A percentile compares a stretch with the other conserved stretches of the same genome.
These are phyloP conservation scores for Rostratula benghalensis DNA, from an alignment of 2,113 vertebrate genomes.

Conservation along the genomic window DNA sequence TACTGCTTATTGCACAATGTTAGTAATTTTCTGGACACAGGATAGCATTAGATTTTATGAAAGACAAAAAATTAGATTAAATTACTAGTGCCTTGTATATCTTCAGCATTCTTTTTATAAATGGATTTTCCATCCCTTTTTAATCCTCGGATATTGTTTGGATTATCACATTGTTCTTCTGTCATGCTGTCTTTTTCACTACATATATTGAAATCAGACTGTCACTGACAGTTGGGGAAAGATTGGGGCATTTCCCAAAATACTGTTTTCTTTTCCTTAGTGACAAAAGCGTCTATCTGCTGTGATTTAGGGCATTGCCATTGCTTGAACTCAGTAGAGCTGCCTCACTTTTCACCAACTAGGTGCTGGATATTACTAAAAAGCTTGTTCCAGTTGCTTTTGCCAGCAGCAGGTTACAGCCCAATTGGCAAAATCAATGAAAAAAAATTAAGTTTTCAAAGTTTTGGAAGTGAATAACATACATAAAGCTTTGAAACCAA, in stretches of 20 bases:
- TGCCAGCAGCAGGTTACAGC: background rate
- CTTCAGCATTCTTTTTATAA: conserved; percentile 51
- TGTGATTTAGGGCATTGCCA: background rate
- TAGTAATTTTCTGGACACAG: conserved; percentile 5
- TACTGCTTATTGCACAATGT: conserved; percentile 28
- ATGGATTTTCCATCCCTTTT: conserved; percentile 49
- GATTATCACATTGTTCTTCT: conserved; percentile 22
- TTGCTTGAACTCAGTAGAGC: background rate
- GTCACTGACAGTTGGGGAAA: background rate
- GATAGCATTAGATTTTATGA: conserved; percentile 20
- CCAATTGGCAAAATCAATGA: background rate
- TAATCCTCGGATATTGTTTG: conserved; percentile 14
- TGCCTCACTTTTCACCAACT: background rate
- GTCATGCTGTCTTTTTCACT: background rate
- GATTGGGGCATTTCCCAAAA: background rate
- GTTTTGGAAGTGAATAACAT: background rate
- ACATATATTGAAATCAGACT: conserved; percentile 1
- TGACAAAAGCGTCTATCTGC: background rate
- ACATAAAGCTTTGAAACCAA: background rate
- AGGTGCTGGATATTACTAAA: background rate
- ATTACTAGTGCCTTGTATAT: conserved; percentile 6
- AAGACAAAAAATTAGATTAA: conserved; percentile 46
- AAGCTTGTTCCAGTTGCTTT: background rate
- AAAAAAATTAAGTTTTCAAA: background rate
- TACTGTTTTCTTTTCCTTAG: background rate